These are phyloP conservation scores for Adelosebastes latens DNA, from an alignment of 2,797 vertebrate species.

Conservation along the genomic window DNA sequence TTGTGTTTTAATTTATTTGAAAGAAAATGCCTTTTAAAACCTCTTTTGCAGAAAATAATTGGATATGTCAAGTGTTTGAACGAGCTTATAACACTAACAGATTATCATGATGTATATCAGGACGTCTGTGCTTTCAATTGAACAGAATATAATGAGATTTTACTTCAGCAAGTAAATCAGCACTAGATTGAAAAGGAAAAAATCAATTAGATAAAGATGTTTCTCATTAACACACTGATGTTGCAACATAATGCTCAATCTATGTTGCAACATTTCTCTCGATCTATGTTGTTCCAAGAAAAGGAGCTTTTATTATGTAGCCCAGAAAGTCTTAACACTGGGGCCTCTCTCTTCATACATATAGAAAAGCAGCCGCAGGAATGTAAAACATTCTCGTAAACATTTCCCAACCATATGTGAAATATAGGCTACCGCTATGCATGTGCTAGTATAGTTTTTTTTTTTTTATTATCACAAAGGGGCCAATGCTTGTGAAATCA, in stretches of 20 bases:
- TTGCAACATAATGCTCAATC: conserved; percentile 30
- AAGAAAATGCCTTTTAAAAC: conserved; percentile 2
- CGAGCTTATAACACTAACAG: conserved; percentile 5
- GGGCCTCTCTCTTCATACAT: conserved; percentile 5
- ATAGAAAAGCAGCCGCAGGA: conserved; percentile 12
- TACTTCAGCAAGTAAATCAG: conserved; percentile 26
- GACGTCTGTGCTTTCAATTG: neutral
- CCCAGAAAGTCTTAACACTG: neutral
- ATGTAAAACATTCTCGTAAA: conserved; percentile 33
- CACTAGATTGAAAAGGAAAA: neutral
- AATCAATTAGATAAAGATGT: conserved; percentile 35
- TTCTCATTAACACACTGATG: conserved; percentile 45
- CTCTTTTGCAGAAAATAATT: conserved; percentile 19
- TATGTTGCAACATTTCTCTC: conserved; percentile 40
- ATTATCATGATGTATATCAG: conserved; percentile 8
- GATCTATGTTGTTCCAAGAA: conserved; percentile 5
- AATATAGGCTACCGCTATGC: conserved; percentile 22
- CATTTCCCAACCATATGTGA: conserved; percentile 9
- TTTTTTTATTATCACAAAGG: conserved; percentile 29
- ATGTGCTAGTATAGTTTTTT: conserved; percentile 22
- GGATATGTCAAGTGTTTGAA: conserved; percentile 17
- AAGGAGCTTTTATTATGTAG: conserved; percentile 9
- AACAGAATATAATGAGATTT: conserved; percentile 37
- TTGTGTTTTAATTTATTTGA: conserved; percentile 10
- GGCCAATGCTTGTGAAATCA: conserved; percentile 22